These are phyloP conservation scores for Tenodera sinensis DNA, from an alignment of 2,888 invertebrate species.

Conservation along the genomic window DNA sequence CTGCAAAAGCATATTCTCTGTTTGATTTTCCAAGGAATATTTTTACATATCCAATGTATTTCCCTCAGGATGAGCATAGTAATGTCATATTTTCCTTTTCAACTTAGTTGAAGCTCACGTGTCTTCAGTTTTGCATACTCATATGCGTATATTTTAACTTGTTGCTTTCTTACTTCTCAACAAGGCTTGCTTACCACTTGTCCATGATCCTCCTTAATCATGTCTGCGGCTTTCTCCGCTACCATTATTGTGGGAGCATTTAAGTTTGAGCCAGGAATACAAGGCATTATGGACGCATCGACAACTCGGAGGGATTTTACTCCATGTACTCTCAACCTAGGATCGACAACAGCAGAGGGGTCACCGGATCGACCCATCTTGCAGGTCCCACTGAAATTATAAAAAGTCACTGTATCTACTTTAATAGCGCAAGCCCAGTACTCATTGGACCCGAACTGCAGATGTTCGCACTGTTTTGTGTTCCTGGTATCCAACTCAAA, in stretches of 20 bases:
- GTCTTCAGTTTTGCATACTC: too few species aligned
- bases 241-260: conserved; percentile 67
- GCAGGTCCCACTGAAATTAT: conserved; percentile 78
- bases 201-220: too few species aligned
- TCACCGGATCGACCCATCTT: conserved; percentile 56
- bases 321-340: conserved; percentile 61
- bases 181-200: too few species aligned
- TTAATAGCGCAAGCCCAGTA: conserved; percentile 36
- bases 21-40: too few species aligned
- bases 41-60: too few species aligned
- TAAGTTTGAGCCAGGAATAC: conserved; percentile 60
- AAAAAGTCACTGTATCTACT: conserved; percentile 51
- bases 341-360: conserved; percentile 61
- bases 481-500: neutral
- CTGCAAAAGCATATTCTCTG: too few species aligned
- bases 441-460: conserved; percentile 31
- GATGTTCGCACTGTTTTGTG: conserved; percentile 29
- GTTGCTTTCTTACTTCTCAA: too few species aligned
- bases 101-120: too few species aligned
- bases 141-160: too few species aligned
- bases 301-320: conserved; percentile 62
- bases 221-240: conserved; percentile 60
- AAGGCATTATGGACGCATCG: conserved; percentile 67
- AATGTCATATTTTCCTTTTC: too few species aligned
- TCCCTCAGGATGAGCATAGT: too few species aligned